Conservation (phyloP, 2,797 vertebrate genomes). For the Mallotus villosus region DNA sequence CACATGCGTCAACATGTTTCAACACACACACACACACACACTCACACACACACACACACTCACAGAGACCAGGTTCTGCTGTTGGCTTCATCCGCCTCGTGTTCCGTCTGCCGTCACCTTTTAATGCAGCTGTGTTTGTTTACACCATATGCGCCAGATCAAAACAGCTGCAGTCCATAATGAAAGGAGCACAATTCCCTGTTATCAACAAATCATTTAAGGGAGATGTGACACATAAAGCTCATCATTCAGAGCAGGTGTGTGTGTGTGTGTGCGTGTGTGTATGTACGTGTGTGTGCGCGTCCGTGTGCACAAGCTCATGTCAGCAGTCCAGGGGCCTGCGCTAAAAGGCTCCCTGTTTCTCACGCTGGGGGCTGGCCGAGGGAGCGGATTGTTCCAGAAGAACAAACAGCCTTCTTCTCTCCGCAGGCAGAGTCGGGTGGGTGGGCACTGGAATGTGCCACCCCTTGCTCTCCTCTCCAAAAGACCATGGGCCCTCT, state of each 20-base stretch:
- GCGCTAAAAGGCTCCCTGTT: constrained; percentile 58
- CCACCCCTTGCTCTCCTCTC: constrained; percentile 33
- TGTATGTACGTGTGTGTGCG: constrained; percentile 5
- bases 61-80: background rate
- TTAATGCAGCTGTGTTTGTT: background rate
- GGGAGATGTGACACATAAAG: constrained; percentile 15
- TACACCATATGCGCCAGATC: background rate
- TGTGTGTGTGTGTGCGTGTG: constrained; percentile 17
- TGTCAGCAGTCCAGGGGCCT: constrained; percentile 41
- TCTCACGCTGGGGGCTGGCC: constrained; percentile 52
- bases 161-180: background rate
- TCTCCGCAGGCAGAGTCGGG: constrained; percentile 45
- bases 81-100: background rate
- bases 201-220: background rate
- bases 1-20: no score
- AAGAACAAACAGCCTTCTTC: constrained; percentile 56
- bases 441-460: constrained; percentile 41
- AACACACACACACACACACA: background rate
- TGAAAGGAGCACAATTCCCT: background rate
- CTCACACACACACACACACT: background rate
- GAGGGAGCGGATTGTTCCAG: constrained; percentile 48
- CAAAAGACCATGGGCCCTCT: constrained; percentile 25
- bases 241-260: background rate
- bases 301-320: constrained; percentile 29
- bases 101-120: background rate